Conservation (phyloP, 2,888 invertebrate species). For the Odontocerum albicorne region DNA sequence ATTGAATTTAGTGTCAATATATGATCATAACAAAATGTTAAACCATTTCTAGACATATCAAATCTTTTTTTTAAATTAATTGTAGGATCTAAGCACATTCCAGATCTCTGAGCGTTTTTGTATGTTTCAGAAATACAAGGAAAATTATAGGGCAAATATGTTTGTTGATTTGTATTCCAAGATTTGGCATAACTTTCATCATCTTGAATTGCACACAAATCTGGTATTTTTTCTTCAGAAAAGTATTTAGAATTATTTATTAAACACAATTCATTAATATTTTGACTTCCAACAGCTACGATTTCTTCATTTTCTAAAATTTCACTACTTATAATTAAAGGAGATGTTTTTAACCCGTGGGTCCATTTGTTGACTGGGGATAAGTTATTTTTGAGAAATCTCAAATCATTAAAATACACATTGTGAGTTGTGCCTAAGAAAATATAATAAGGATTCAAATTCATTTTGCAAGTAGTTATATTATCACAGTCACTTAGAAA, state of each 20-base stretch:
- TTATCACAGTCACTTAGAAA: constrained; percentile 45
- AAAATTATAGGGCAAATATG: constrained; percentile 46
- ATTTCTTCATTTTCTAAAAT: constrained; percentile 49
- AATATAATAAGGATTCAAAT: constrained; percentile 41
- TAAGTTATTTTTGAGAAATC: constrained; percentile 40
- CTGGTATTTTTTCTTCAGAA: constrained; percentile 42
- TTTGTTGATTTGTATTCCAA: background rate
- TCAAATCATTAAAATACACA: constrained; percentile 47
- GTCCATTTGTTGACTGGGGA: constrained; percentile 57
- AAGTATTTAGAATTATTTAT: constrained; percentile 41
- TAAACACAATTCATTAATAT: constrained; percentile 51
- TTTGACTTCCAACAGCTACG: constrained; percentile 49
- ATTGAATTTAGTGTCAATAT: constrained; percentile 48
- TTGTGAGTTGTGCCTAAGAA: constrained; percentile 50
- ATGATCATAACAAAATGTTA: constrained; percentile 41
- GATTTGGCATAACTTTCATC: background rate
- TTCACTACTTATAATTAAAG: constrained; percentile 48
- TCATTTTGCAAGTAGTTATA: constrained; percentile 46
- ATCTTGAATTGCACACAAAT: background rate
- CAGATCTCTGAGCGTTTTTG: constrained; percentile 43
- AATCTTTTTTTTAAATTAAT: constrained; percentile 46
- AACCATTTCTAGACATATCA: constrained; percentile 45
- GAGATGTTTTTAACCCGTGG: constrained; percentile 57
- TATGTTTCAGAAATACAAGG: constrained; percentile 46
- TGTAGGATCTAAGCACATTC: constrained; percentile 45